A percentile compares a stretch with the other conserved stretches of the same genome.
Evolutionary conservation across 2,113 vertebrate genomes (phyloP).

Genomic region (Takifugu bimaculatus): DNA sequence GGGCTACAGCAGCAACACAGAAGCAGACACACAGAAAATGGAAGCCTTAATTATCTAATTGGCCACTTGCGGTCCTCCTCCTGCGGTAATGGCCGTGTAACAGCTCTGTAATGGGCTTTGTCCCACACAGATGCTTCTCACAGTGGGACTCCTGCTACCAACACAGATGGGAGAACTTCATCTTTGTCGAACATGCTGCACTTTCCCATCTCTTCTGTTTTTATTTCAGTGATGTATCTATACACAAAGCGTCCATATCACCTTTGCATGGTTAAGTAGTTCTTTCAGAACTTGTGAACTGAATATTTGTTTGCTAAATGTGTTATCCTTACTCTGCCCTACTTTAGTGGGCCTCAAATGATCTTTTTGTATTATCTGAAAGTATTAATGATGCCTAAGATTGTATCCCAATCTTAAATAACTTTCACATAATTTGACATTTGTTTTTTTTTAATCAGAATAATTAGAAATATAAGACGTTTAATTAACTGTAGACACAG

Average conservation of each 20-base stretch:
- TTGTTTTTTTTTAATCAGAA: no score
- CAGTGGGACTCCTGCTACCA: conserved; percentile 24
- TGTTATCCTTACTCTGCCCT: not conserved
- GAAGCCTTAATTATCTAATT: conserved; percentile 54
- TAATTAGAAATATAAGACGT: no score
- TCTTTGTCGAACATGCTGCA: conserved; percentile 24
- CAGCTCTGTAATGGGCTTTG: conserved; percentile 41
- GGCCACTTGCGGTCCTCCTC: conserved; percentile 45
- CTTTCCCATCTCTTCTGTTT: conserved; percentile 3
- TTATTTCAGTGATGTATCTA: not conserved
- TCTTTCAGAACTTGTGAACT: no score
- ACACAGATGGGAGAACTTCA: conserved; percentile 46
- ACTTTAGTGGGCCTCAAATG: not conserved
- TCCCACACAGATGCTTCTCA: conserved; percentile 50
- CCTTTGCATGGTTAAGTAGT: not conserved
- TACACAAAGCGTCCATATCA: not conserved
- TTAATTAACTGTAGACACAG: no score
- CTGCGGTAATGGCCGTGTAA: conserved; percentile 41
- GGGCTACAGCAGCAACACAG: conserved; percentile 8
- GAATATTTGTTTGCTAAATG: not conserved
- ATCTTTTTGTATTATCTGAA: no score
- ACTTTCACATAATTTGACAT: no score
- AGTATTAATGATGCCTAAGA: no score
- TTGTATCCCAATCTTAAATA: no score
- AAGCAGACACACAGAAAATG: conserved; percentile 1